Base-by-base conservation (phyloP, 2,888 invertebrate genomes). In the Amphipoea oculea region DNA sequence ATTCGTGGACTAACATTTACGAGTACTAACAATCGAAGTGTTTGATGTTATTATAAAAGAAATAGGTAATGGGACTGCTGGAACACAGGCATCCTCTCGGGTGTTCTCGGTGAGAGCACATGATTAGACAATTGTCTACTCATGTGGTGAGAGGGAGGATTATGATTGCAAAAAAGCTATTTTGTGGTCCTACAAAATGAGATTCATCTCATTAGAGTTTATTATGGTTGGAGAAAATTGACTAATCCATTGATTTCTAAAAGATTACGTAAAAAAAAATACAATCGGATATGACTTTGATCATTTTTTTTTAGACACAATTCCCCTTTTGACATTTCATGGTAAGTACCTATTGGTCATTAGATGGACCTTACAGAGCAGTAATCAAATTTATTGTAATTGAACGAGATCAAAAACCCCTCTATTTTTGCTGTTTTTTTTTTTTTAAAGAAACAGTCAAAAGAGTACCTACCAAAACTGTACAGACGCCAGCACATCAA, bases 1-100 rank as follows among this genome's bases (percentile, higher is more conserved):
- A 36, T 57, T 68, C 51, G 51, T 36, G 57, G 57, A 69, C 42
- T 40, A 73, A 70, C 12, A 57, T 70, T 71, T 70, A 29, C 29
- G 29, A 29, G 29, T 29, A 73, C 62, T 1, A 60, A 65, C 63
- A 60, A 68, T 42, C 17, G 12, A 62, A 63, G n/a, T 81, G 4
- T 81, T 68, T 66, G n/a, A 23, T 57, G 12, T 68, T 60, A 42
- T 40, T 48, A 48, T 48, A 12, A 12, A 48, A 48, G 11, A 48
- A 48, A 12, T 78, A 36, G 36, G 2, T 36, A 29, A 29, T n/a
- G 11, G 12, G 2, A 62, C 29, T 29, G 29, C 29, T 29, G 29
- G 29, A 29, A 29, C 29, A 29, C 29, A 29, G 29, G 29, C 29
- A 1, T 29, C 29, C 29, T 29, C 29, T 29, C 29, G 29, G n/a